Base-by-base conservation (phyloP, 2,888 invertebrate genomes). In the Phlogophora meticulosa region DNA sequence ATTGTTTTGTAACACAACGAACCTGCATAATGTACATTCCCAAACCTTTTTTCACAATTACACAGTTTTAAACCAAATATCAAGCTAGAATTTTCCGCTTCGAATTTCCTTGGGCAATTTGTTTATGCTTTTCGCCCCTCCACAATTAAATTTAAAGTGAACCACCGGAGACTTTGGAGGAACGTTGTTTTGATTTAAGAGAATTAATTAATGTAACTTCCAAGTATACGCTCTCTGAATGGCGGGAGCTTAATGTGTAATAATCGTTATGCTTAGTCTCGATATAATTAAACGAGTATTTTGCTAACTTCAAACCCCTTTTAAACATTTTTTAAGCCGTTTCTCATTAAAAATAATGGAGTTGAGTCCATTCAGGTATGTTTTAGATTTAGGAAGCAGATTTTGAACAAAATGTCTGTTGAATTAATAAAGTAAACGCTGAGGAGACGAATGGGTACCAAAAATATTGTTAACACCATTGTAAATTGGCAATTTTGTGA, bases 181-280 rank as follows among this genome's bases (percentile, higher is more conserved):
- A 85, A 83, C 88, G 88, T 90, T 92, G 92, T 92, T 93, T 93
- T 93, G 92, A 93, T 93, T 93, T 93, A 92, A 91, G 89, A 84
- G 88, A 91, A 91, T 92, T 92, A 91, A 93, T 93, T 91, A 91
- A 87, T 88, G 87, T 88, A 85, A 90, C 86, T 90, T 88, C 84
- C 81, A 84, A 85, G 87, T 85, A 85, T 86, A 86, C 83, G 87
- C 79, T 81, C 80, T 73, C 80, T 83, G 80, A 85, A 87, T 86
- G 83, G 81, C 69, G 76, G 68, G 70, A 42, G 77, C 80, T 87
- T 87, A 87, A 91, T 88, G 87, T 85, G 84, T 83, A 85, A 88
- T 87, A 86, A 88, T 87, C 84, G 80, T 86, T 84, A 87, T 84
- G 80, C 72, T 81, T 73, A 80, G 72, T 72, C 73, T 73, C 64